Evolutionary conservation across 2,888 invertebrate genomes (phyloP).

Genomic region (Xylophagus ater): DNA sequence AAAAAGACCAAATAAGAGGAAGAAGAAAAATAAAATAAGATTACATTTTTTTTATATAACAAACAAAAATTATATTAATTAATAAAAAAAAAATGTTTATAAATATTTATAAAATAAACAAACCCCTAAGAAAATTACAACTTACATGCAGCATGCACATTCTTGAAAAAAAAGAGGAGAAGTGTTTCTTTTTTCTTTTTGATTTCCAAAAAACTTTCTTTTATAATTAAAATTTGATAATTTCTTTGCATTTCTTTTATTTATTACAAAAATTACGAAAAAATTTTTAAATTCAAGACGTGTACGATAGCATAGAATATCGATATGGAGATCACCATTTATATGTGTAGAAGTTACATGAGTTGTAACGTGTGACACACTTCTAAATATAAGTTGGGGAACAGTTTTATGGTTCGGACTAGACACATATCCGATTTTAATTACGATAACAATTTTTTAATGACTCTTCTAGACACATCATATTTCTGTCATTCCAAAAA

Average conservation of each 20-base stretch:
- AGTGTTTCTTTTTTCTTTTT: slow-evolving; percentile 34
- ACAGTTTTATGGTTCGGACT: too few relatives aligned
- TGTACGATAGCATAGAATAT: too few relatives aligned
- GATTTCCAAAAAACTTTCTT: slow-evolving; percentile 18
- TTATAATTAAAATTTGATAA: slow-evolving; percentile 6
- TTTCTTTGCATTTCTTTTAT: neutral
- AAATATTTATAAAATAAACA: slow-evolving; percentile 11
- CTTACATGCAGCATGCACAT: slow-evolving; percentile 25
- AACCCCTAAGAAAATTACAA: slow-evolving; percentile 15
- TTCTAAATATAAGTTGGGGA: too few relatives aligned
- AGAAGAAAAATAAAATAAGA: slow-evolving; percentile 1
- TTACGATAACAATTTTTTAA: too few relatives aligned
- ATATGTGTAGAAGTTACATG: too few relatives aligned
- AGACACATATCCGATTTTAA: too few relatives aligned
- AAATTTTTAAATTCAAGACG: too few relatives aligned
- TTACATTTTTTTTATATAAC: slow-evolving; percentile 4
- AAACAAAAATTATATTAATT: slow-evolving; percentile 16
- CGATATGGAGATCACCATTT: too few relatives aligned
- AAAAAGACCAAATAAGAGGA: slow-evolving; percentile 10
- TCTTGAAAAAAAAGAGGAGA: slow-evolving; percentile 31
- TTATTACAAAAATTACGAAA: slow-evolving; percentile 1
- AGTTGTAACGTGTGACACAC: too few relatives aligned
- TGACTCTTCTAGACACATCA: too few relatives aligned
- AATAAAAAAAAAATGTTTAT: slow-evolving; percentile 11
- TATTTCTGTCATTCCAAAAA: too few relatives aligned